Percentiles rank a stretch among this genome's conserved stretches.
These are phyloP conservation scores for Graptemys geographica DNA, from an alignment of 2,797 vertebrate species.

Conservation along the genomic window DNA sequence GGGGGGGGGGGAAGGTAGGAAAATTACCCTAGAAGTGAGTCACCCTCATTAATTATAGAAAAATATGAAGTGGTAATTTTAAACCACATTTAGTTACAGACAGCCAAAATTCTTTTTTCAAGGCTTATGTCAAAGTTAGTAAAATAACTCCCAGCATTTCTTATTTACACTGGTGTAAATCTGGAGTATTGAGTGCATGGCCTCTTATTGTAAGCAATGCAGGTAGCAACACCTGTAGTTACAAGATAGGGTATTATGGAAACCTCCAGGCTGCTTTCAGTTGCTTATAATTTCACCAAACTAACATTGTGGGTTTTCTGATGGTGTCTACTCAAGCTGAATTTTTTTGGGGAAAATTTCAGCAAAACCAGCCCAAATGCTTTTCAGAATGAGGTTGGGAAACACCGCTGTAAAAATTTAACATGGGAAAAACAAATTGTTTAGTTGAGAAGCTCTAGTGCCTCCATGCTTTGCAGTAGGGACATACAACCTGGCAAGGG, in stretches of 20 bases:
- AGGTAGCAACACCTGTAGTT: not conserved
- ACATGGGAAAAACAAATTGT: not conserved
- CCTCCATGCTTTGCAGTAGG: not conserved
- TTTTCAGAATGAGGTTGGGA: not conserved
- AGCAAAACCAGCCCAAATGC: not conserved
- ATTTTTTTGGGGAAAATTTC: not conserved
- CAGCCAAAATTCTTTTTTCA: slow-evolving; percentile 11
- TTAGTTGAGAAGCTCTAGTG: not conserved
- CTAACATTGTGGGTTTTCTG: not conserved
- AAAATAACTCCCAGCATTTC: slow-evolving; percentile 36
- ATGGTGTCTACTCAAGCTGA: not conserved
- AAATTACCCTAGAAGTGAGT: slow-evolving; percentile 57
- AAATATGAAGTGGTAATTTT: slow-evolving; percentile 68
- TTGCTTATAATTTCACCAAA: not conserved
- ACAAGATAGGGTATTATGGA: not conserved
- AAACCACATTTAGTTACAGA: slow-evolving; percentile 66
- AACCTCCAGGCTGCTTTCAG: not conserved
- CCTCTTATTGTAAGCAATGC: not conserved
- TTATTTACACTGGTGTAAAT: not conserved
- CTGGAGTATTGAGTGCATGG: not conserved
- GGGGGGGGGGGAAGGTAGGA: not conserved
- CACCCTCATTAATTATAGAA: slow-evolving; percentile 31
- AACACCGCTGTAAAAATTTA: not conserved
- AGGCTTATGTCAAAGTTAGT: slow-evolving; percentile 52
- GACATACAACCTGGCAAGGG: not conserved